These are phyloP conservation scores for Meda fulgida DNA, from an alignment of 2,797 vertebrate genomes.

Conservation along the genomic window DNA sequence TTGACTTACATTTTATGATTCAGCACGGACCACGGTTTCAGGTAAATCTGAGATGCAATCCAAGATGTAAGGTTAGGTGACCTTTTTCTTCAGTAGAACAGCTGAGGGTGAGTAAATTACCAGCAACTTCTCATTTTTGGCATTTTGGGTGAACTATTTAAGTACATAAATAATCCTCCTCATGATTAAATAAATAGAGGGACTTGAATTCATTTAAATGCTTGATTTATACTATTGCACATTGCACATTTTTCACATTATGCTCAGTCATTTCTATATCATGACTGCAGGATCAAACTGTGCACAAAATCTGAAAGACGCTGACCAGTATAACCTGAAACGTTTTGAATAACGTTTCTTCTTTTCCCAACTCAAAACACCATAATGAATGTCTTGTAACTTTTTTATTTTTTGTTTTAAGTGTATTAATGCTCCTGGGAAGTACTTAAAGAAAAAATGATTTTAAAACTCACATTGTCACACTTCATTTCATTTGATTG, in stretches of 20 bases:
- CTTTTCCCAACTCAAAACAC: not conserved
- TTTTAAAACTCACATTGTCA: slow-evolving; percentile 25
- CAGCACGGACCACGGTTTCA: not conserved
- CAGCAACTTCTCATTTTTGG: not conserved
- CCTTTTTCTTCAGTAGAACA: no score
- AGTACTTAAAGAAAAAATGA: not conserved
- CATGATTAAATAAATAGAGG: not conserved
- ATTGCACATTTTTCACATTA: not conserved
- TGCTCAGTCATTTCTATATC: not conserved
- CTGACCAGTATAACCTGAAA: not conserved
- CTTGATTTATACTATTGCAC: not conserved
- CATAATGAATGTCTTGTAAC: not conserved
- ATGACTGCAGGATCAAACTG: not conserved
- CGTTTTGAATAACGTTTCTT: not conserved
- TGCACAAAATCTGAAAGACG: not conserved
- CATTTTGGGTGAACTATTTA: not conserved
- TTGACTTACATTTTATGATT: not conserved
- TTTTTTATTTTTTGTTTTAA: not conserved
- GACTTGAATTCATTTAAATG: not conserved
- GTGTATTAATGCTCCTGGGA: not conserved
- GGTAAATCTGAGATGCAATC: not conserved
- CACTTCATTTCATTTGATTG: slow-evolving; percentile 12
- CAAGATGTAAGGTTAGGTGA: no score
- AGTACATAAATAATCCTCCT: not conserved
- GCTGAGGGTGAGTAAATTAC: not conserved